Base-by-base conservation (phyloP, 2,113 vertebrate species). In the Eleginops maclovinus region DNA sequence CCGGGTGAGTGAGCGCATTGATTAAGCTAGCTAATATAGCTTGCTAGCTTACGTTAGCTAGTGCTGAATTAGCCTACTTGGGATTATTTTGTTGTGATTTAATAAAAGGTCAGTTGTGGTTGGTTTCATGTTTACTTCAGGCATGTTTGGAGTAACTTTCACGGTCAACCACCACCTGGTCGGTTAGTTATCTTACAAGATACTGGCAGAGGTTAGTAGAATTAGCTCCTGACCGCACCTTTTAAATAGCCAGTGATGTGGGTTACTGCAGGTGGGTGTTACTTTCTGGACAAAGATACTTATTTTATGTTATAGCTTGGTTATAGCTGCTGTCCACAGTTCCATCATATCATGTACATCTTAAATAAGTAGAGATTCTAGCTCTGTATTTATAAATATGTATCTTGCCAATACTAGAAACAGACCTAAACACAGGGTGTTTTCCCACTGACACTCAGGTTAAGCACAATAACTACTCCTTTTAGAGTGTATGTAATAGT, bases 1-100 rank as follows among this genome's bases (percentile, higher is more conserved):
- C 59, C 55, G 60, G 90, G 92, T 94, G 87, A 92, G 92, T 92
- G 61, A 83, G 9, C 60, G 47, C 40, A 66, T 41, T 16, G 54
- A 50, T 51, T 5, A 21, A 21, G 79, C 31, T 83, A 77, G 60
- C 59, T 22, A 2, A 9, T 62, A 9, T 62, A 36, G 72, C 54
- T 41, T 22, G 73, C 43, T 75, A 53, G 83, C 62, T 78, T 60
- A 31, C 24, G 44, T 76, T 77, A 86, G 81, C 84, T 40, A 1
- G 5, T 21, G 17, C 49, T 75, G 36, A 69, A 77, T 77, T 84
- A 84, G 86, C 79, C 53, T 62, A 17, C 21, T 16, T 51, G 41
- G 72, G 19, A 15, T 24, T 16, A 44, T 43, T n/a, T 46, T 46
- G 40, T 54, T 51, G 28, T 50, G 54, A 14, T 49, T 9, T 4